A percentile compares a stretch with the other conserved stretches of the same genome.
phyloP scores from a whole-genome alignment of 2,797 vertebrate species.

The Crocidura indochinensis region DNA sequence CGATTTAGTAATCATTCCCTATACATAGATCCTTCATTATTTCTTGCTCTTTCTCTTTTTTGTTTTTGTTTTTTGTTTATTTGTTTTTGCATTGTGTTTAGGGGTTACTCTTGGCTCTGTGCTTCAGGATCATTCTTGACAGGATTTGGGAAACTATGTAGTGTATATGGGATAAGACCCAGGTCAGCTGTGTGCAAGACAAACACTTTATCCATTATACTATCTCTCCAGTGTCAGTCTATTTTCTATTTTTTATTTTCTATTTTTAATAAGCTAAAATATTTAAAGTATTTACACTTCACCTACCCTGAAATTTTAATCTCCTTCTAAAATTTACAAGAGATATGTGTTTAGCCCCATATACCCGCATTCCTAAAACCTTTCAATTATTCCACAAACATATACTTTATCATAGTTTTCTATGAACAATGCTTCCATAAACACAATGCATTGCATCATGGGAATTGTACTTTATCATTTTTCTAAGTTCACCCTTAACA shows the following conservation, averaged over 20 bases:
- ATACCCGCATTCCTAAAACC: neutral
- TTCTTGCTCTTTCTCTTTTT: no score
- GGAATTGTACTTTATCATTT: neutral
- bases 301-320: neutral
- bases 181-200: no score
- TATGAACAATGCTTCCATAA: no score
- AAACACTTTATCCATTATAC: no score
- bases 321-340: neutral
- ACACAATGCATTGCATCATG: neutral
- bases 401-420: neutral
- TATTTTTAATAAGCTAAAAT: neutral
- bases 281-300: conserved; percentile 12
- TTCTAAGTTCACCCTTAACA: neutral
- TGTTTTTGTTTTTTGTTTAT: no score
- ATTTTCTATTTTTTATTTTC: neutral
- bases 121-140: no score
- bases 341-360: neutral
- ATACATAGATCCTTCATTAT: no score
- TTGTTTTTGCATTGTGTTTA: no score
- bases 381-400: neutral
- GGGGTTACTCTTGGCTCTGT: no score
- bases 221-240: neutral
- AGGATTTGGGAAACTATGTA: no score
- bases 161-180: no score
- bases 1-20: neutral